These are phyloP conservation scores for Argyrosomus regius DNA, from an alignment of 2,797 vertebrate genomes.

Conservation along the genomic window DNA sequence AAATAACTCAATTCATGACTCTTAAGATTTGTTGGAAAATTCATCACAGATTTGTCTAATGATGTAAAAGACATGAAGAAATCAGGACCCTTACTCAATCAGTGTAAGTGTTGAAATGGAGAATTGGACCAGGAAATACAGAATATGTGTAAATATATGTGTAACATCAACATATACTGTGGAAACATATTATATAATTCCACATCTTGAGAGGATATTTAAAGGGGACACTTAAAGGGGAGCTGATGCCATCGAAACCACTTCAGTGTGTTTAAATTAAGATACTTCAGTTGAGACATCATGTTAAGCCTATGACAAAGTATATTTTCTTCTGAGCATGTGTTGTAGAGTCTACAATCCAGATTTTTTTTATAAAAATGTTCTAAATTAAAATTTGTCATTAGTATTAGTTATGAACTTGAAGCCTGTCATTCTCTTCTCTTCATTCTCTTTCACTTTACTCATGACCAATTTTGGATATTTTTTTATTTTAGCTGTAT, in stretches of 20 bases:
- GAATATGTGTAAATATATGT: not conserved
- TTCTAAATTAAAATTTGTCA: too few relatives aligned
- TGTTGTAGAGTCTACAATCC: not conserved
- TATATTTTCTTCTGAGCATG: not conserved
- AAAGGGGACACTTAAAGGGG: not conserved
- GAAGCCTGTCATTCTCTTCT: not conserved
- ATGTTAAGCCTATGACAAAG: not conserved
- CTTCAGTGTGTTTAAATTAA: not conserved
- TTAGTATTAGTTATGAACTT: not conserved
- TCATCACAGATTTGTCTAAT: not conserved
- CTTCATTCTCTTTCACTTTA: not conserved
- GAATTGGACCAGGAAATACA: not conserved
- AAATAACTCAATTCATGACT: not conserved
- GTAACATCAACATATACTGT: not conserved
- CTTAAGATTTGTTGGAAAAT: not conserved
- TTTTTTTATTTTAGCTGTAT: not conserved
- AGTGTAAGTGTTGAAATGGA: not conserved
- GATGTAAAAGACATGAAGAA: not conserved
- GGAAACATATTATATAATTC: not conserved
- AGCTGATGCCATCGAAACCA: not conserved
- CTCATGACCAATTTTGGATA: conserved; percentile 61
- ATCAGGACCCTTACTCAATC: not conserved
- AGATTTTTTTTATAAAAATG: not conserved
- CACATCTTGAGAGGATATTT: not conserved
- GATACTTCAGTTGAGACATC: not conserved